phyloP scores from a whole-genome alignment of 2,888 invertebrate species.

The Pasiphila rectangulata region DNA sequence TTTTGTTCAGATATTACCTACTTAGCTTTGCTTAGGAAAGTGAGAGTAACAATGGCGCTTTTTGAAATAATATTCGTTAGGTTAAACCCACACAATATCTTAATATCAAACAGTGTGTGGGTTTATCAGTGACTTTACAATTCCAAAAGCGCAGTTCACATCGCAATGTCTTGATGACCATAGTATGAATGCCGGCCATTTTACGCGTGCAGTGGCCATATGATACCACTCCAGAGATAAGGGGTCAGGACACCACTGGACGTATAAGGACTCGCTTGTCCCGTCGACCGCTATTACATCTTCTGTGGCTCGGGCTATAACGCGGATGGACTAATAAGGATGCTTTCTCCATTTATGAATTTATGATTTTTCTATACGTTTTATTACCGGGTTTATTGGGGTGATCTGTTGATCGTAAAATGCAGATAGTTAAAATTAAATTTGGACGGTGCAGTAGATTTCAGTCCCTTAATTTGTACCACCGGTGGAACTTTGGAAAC shows the following conservation, averaged over 20 bases:
- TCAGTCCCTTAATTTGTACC: too few relatives aligned
- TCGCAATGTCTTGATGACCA: conserved; percentile 6
- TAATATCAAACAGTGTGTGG: not conserved
- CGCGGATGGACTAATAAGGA: conserved; percentile 33
- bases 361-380: conserved; percentile 17
- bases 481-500: too few relatives aligned
- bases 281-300: conserved; percentile 9
- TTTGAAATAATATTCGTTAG: too few relatives aligned
- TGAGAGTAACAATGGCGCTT: too few relatives aligned
- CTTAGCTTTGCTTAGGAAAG: not conserved
- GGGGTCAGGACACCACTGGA: conserved; percentile 60
- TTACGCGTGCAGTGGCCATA: conserved; percentile 53
- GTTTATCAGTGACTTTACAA: not conserved
- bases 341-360: conserved; percentile 33
- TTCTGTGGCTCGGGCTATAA: conserved; percentile 13
- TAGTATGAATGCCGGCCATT: conserved; percentile 48
- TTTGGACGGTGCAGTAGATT: not conserved
- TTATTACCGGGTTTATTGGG: conserved; percentile 8
- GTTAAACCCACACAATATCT: too few relatives aligned
- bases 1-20: not conserved
- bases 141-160: not conserved
- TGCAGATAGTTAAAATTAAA: not conserved
- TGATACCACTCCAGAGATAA: conserved; percentile 58
- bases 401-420: conserved; percentile 8
- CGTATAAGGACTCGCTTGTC: conserved; percentile 65